phyloP scores from a whole-genome alignment of 2,888 invertebrate species.

The Physocephala rufipes region DNA sequence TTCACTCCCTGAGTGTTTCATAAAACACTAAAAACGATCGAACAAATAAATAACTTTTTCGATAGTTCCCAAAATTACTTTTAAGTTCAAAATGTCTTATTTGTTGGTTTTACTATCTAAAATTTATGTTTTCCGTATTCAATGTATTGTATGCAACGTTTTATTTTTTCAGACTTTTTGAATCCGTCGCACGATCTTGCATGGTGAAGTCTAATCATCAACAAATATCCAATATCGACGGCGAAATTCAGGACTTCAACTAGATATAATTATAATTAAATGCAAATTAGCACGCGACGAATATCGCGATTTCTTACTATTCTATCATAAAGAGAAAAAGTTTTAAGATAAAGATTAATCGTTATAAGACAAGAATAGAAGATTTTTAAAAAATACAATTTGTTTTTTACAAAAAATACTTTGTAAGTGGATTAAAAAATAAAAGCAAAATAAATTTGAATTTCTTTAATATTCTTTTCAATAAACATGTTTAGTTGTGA shows the following conservation, averaged over 20 bases:
- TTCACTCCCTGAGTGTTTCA: no score
- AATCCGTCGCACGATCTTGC: slow-evolving; percentile 95
- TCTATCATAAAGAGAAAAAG: slow-evolving; percentile 33
- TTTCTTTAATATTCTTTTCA: slow-evolving; percentile 36
- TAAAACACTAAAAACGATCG: no score
- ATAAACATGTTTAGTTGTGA: slow-evolving; percentile 32
- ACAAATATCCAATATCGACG: slow-evolving; percentile 63
- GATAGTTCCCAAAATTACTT: not conserved
- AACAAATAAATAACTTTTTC: slow-evolving; percentile 25
- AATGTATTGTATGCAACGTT: not conserved
- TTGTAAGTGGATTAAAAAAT: slow-evolving; percentile 50
- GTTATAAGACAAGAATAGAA: slow-evolving; percentile 46
- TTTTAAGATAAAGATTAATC: slow-evolving; percentile 50
- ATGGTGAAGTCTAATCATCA: slow-evolving; percentile 81
- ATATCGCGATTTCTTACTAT: slow-evolving; percentile 16
- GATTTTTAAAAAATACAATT: slow-evolving; percentile 48
- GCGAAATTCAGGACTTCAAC: slow-evolving; percentile 64
- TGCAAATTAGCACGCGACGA: slow-evolving; percentile 16
- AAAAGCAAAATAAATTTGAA: slow-evolving; percentile 42
- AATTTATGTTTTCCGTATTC: not conserved
- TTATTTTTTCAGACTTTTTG: slow-evolving; percentile 77
- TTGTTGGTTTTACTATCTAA: no score
- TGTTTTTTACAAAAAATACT: slow-evolving; percentile 45
- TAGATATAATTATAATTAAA: slow-evolving; percentile 43
- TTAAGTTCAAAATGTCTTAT: no score